phyloP scores from a whole-genome alignment of 2,113 vertebrate species.

The Corythaixoides concolor region DNA sequence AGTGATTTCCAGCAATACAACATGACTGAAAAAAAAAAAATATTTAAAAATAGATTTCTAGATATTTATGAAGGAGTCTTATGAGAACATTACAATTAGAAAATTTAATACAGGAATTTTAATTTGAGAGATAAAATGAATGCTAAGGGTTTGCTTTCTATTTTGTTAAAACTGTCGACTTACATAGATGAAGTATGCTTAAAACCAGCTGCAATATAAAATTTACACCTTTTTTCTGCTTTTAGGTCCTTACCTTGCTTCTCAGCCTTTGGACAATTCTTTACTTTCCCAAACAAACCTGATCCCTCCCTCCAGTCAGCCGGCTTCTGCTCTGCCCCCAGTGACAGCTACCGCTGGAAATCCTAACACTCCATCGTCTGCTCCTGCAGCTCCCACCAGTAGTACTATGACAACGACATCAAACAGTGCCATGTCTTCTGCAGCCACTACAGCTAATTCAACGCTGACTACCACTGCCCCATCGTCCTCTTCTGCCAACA shows the following conservation, averaged over 20 bases:
- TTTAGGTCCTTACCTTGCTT: slow-evolving; percentile 95
- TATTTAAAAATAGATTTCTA: neutral
- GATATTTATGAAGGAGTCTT: neutral
- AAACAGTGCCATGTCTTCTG: slow-evolving; percentile 78
- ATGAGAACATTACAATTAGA: neutral
- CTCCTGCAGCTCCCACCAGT: slow-evolving; percentile 72
- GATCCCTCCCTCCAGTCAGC: slow-evolving; percentile 77
- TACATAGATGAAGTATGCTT: neutral
- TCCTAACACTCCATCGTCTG: slow-evolving; percentile 74
- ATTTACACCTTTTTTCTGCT: neutral
- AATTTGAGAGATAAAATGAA: neutral
- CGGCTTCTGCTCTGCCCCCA: slow-evolving; percentile 78
- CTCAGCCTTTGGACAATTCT: slow-evolving; percentile 90
- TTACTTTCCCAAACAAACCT: slow-evolving; percentile 89
- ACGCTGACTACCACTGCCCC: slow-evolving; percentile 72
- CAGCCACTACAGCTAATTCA: slow-evolving; percentile 77
- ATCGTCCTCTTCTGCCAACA: slow-evolving; percentile 79
- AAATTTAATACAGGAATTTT: neutral
- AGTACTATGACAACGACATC: slow-evolving; percentile 73
- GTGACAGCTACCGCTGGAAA: slow-evolving; percentile 70
- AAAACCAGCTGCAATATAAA: neutral
- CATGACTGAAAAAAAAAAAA: neutral
- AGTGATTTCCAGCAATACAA: neutral
- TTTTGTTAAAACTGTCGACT: neutral
- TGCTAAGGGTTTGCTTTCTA: neutral